Base-by-base conservation (phyloP, 1,140 invertebrate genomes). In the Lasioglossum baleicum region DNA sequence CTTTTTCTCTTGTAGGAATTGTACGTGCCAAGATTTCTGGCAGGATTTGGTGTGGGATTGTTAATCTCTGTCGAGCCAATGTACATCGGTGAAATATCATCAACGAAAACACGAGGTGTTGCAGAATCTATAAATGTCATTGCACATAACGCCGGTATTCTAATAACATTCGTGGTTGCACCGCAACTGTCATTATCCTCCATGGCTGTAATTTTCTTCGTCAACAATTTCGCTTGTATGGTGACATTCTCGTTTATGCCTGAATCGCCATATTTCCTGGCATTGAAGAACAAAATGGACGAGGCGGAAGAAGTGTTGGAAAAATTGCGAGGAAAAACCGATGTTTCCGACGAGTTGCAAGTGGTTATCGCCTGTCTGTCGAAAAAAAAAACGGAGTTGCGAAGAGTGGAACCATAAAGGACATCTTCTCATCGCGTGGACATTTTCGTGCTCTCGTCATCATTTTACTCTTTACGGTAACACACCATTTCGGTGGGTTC, bases 401-500 rank as follows among this genome's bases (percentile, higher is more conserved):
- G 0, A 75, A 61, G n/a, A 64, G 26, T 5, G 31, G 64, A n/a
- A 22, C 40, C 0, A 91, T 95, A 87, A 93, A 89, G 82, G 94
- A 95, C 81, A 87, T 96, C 7, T 91, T 95, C n/a, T 91, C 87
- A 0, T 93, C 93, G 0, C 91, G 92, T 35, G 94, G 92, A 20
- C 95, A 95, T 89, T 93, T 94, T 70, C 95, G 94, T 79, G 95
- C 95, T 15, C 91, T 97, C 2, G 89, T 94, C 22, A 95, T 96
- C 51, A 92, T 95, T n/a, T 83, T 95, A 58, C 93, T 94, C 11
- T 92, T 97, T 77, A 94, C 96, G 85, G 91, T 95, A 15, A 95
- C 95, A 15, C 96, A 97, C 82, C 95, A 96, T 85, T 94, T 96
- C 65, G 95, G 95, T 66, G 95, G 96, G 2, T 96, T 96, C 56